Percentiles rank a stretch among this genome's conserved stretches.
These are phyloP conservation scores for Oreochromis spilurus DNA, from an alignment of 2,113 vertebrate species.

Conservation along the genomic window DNA sequence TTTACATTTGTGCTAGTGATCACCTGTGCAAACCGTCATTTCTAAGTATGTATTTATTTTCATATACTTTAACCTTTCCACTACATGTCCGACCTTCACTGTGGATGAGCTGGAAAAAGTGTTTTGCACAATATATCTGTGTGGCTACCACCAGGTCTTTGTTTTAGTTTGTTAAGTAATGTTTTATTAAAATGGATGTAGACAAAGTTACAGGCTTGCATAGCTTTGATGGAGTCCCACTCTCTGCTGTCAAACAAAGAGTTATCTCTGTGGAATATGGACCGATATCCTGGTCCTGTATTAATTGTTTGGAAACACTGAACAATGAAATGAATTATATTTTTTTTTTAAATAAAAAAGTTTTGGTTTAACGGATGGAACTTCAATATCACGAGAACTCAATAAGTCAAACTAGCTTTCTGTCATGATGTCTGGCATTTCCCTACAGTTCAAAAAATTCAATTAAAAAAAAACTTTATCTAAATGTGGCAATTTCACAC, in stretches of 20 bases:
- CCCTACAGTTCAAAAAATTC: neutral
- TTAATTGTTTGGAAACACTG: neutral
- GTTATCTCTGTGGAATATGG: neutral
- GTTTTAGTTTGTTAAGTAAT: neutral
- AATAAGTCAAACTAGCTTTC: neutral
- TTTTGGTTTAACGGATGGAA: neutral
- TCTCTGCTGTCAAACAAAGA: neutral
- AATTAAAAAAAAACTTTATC: neutral
- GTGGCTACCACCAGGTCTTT: neutral
- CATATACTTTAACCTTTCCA: neutral
- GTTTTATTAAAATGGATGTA: neutral
- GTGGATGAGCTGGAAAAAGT: neutral
- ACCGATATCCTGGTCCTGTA: neutral
- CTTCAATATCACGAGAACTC: neutral
- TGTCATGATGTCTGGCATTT: neutral
- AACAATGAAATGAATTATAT: neutral
- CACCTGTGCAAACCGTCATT: neutral
- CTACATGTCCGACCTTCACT: neutral
- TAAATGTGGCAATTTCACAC: conserved; percentile 10
- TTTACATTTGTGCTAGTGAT: neutral
- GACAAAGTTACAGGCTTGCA: neutral
- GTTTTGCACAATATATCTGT: neutral
- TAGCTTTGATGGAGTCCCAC: neutral
- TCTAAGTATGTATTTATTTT: neutral
- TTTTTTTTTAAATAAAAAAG: neutral